A percentile compares a stretch with the other conserved stretches of the same genome.
These are phyloP conservation scores for Cephus sareptanus DNA, from an alignment of 2,888 invertebrate species.

Conservation along the genomic window DNA sequence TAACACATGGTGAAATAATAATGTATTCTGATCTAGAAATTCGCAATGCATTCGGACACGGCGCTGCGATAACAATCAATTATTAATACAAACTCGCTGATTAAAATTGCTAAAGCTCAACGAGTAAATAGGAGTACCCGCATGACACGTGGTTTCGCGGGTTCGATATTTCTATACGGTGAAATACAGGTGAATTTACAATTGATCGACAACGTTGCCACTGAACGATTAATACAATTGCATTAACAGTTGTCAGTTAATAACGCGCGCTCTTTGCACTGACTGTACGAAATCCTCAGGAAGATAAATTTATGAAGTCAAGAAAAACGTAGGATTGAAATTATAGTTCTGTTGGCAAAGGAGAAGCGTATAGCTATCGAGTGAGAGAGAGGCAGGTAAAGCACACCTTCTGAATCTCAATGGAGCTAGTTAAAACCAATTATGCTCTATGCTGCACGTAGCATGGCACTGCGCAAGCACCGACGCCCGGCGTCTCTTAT, in stretches of 20 bases:
- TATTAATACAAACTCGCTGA: not conserved
- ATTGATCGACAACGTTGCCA: not conserved
- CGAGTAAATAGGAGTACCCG: not conserved
- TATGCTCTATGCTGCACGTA: constrained; percentile 7
- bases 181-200: not conserved
- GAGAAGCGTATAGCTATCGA: not conserved
- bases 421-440: constrained; percentile 18
- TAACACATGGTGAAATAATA: not conserved
- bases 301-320: not conserved
- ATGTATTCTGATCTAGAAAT: not conserved
- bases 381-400: not conserved
- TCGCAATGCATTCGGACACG: not conserved
- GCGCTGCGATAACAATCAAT: not conserved
- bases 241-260: not conserved
- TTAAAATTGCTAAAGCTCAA: not conserved
- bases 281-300: not conserved
- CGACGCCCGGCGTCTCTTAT: not conserved
- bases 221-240: not conserved
- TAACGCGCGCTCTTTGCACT: not conserved
- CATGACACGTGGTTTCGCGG: not conserved
- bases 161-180: not conserved
- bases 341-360: not conserved
- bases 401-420: constrained; percentile 16
- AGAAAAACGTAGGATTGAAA: not conserved
- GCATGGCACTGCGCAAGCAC: not conserved